These are phyloP conservation scores for Dichetophora obliterata DNA, from an alignment of 2,888 invertebrate genomes.

Conservation along the genomic window DNA sequence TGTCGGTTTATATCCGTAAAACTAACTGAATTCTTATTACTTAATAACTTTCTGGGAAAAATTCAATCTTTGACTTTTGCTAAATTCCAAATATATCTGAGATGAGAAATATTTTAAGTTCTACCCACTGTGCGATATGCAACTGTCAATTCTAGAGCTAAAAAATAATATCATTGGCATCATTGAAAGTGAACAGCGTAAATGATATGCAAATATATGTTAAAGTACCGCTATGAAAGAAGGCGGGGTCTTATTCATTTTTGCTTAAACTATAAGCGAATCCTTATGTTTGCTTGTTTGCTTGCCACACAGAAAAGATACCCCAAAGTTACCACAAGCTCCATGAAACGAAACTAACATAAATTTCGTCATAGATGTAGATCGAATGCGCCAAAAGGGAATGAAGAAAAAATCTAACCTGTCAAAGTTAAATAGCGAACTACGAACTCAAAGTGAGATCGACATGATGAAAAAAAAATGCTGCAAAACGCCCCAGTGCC, in stretches of 20 bases:
- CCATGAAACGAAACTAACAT: slow-evolving; percentile 58
- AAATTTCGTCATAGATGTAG: slow-evolving; percentile 62
- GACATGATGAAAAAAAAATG: background rate
- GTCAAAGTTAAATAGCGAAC: slow-evolving; percentile 27
- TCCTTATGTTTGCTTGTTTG: slow-evolving; percentile 1
- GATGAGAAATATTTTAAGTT: background rate
- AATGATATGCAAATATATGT: slow-evolving; percentile 46
- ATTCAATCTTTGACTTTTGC: no score
- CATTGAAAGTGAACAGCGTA: slow-evolving; percentile 19
- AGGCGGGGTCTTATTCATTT: slow-evolving; percentile 65
- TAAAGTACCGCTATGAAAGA: slow-evolving; percentile 62
- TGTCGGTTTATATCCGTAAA: no score
- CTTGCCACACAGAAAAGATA: background rate
- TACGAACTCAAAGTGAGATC: slow-evolving; percentile 26
- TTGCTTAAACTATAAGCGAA: slow-evolving; percentile 20
- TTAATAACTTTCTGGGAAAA: no score
- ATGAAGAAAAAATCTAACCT: slow-evolving; percentile 11
- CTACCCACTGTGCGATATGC: slow-evolving; percentile 12
- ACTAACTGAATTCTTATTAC: no score
- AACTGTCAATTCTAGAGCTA: slow-evolving; percentile 33
- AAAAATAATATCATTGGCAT: slow-evolving; percentile 2
- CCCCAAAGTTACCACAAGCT: slow-evolving; percentile 31
- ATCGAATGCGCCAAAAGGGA: slow-evolving; percentile 23
- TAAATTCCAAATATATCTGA: no score
- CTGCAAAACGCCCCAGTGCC: slow-evolving; percentile 1